Evolutionary conservation across 2,888 invertebrate species (phyloP).

Genomic region (Acleris cristana): DNA sequence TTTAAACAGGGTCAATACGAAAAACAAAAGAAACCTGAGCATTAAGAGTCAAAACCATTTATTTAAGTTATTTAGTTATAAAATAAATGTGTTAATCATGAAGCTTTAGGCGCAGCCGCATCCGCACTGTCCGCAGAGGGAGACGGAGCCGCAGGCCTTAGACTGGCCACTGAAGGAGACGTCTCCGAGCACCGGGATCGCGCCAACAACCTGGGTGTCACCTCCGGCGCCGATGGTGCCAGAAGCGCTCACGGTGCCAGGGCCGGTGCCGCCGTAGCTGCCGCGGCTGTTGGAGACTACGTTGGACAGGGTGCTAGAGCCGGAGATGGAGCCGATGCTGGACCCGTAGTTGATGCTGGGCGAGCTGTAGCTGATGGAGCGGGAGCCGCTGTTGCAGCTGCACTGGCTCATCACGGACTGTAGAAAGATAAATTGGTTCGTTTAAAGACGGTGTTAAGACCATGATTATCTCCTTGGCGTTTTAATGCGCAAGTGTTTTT

Average conservation of each 20-base stretch:
- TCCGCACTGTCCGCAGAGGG: conserved; percentile 11
- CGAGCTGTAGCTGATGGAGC: not conserved
- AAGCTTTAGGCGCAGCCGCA: too few relatives aligned
- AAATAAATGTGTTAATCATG: too few relatives aligned
- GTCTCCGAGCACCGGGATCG: conserved; percentile 23
- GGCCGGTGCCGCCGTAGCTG: conserved; percentile 30
- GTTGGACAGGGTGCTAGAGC: not conserved
- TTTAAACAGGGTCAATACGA: too few relatives aligned
- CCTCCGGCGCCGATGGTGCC: conserved; percentile 23
- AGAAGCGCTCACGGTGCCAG: conserved; percentile 13
- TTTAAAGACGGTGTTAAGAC: too few relatives aligned
- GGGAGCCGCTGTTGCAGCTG: not conserved
- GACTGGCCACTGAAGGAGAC: conserved; percentile 20
- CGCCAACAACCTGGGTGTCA: conserved; percentile 21
- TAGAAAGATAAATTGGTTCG: not conserved
- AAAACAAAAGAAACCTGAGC: too few relatives aligned
- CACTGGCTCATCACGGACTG: conserved; percentile 22
- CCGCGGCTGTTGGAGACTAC: not conserved
- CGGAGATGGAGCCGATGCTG: not conserved
- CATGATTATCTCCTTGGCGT: too few relatives aligned
- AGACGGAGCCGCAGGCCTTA: conserved; percentile 22
- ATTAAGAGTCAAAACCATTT: too few relatives aligned
- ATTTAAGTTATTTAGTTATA: too few relatives aligned
- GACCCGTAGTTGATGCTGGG: not conserved
- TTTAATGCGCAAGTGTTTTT: too few relatives aligned